These are phyloP conservation scores for Congeria kusceri DNA, from an alignment of 2,888 invertebrate genomes.

Conservation along the genomic window DNA sequence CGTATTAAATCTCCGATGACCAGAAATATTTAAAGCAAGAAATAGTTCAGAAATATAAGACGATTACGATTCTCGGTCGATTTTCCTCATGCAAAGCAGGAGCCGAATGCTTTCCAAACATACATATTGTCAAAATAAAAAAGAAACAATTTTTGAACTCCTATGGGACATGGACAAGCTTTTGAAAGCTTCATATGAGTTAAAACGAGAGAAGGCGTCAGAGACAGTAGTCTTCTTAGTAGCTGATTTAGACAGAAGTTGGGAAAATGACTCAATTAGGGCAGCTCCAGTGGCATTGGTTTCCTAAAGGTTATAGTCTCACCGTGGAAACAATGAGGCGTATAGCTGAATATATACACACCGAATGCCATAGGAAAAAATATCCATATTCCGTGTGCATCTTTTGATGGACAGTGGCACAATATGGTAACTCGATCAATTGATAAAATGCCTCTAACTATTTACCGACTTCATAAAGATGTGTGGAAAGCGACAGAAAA, in stretches of 20 bases:
- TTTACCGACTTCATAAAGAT: slow-evolving; percentile 11
- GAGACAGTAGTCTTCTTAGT: slow-evolving; percentile 45
- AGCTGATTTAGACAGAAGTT: slow-evolving; percentile 33
- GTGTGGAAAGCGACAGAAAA: slow-evolving; percentile 15
- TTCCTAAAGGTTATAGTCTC: slow-evolving; percentile 10
- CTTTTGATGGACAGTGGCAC: slow-evolving; percentile 16
- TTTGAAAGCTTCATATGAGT: background rate
- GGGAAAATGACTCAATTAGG: slow-evolving; percentile 9
- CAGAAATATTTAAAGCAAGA: slow-evolving; percentile 22
- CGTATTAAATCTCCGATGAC: slow-evolving; percentile 7
- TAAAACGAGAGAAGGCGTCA: slow-evolving; percentile 28
- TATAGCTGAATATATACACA: slow-evolving; percentile 11
- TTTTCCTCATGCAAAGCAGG: slow-evolving; percentile 18
- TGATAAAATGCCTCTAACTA: background rate
- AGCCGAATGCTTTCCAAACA: background rate
- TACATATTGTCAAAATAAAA: background rate
- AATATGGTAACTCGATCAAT: slow-evolving; percentile 3
- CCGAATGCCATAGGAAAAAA: slow-evolving; percentile 5
- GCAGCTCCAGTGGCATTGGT: slow-evolving; percentile 29
- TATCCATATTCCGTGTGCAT: slow-evolving; percentile 12
- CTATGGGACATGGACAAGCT: background rate
- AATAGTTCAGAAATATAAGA: slow-evolving; percentile 3
- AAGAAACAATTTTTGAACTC: background rate
- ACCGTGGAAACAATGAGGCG: slow-evolving; percentile 12
- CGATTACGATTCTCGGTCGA: slow-evolving; percentile 1